A percentile compares a stretch with the other conserved stretches of the same genome.
These are phyloP conservation scores for Brenthis hecate DNA, from an alignment of 2,888 invertebrate genomes.

Conservation along the genomic window DNA sequence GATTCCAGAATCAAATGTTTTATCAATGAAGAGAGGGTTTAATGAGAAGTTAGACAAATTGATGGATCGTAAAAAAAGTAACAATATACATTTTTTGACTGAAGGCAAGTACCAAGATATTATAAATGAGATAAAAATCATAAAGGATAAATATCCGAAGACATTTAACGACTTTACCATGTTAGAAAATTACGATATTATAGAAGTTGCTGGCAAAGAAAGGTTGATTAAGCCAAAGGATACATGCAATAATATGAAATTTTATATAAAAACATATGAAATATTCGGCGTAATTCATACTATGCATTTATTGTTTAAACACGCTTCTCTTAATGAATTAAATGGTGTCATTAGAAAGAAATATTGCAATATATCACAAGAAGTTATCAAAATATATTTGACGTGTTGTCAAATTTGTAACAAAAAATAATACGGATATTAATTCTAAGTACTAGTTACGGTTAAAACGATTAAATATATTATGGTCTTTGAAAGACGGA, in stretches of 20 bases:
- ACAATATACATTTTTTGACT: slow-evolving; percentile 60
- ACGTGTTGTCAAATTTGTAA: slow-evolving; percentile 59
- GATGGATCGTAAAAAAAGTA: slow-evolving; percentile 59
- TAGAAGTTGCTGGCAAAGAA: slow-evolving; percentile 53
- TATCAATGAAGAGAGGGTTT: slow-evolving; percentile 60
- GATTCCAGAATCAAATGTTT: slow-evolving; percentile 47
- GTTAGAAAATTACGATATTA: slow-evolving; percentile 61
- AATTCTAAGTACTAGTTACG: too few relatives aligned
- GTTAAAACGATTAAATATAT: too few relatives aligned
- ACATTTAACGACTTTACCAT: slow-evolving; percentile 63
- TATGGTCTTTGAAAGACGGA: too few relatives aligned
- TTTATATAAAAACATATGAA: slow-evolving; percentile 61
- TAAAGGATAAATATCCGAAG: slow-evolving; percentile 56
- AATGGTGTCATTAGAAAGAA: slow-evolving; percentile 61
- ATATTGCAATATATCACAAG: slow-evolving; percentile 70
- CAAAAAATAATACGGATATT: slow-evolving; percentile 28
- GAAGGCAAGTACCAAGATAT: slow-evolving; percentile 56
- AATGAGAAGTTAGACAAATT: slow-evolving; percentile 55
- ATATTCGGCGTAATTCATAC: slow-evolving; percentile 66
- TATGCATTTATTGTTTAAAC: slow-evolving; percentile 64
- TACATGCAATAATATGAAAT: slow-evolving; percentile 52
- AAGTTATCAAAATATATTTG: slow-evolving; percentile 66
- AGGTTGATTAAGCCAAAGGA: slow-evolving; percentile 58
- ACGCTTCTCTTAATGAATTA: slow-evolving; percentile 59
- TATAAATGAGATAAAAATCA: slow-evolving; percentile 57